phyloP scores from a whole-genome alignment of 2,888 invertebrate genomes.

The Caenorhabditis wallacei region DNA sequence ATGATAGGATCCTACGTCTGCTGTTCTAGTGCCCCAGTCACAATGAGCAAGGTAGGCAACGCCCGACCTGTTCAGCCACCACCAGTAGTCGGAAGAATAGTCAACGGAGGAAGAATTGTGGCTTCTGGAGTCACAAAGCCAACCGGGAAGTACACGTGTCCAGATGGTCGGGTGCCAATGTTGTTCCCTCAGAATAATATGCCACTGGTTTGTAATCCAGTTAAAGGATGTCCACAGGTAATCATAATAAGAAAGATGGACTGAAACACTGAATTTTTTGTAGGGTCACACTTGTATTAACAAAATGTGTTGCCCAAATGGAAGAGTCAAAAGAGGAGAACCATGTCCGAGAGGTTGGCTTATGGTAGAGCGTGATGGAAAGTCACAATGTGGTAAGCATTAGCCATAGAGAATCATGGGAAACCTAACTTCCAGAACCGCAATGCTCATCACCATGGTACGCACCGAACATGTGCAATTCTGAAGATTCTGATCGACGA shows the following conservation, averaged over 20 bases:
- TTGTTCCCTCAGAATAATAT: conserved; percentile 73
- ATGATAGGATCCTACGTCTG: conserved; percentile 68
- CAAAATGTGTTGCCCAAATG: conserved; percentile 70
- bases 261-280: neutral
- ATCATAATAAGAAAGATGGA: conserved; percentile 61
- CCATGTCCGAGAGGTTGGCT: conserved; percentile 56
- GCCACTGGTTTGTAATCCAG: conserved; percentile 72
- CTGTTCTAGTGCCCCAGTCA: conserved; percentile 53
- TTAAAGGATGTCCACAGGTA: conserved; percentile 70
- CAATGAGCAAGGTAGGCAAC: conserved; percentile 14
- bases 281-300: conserved; percentile 68
- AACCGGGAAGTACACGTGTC: conserved; percentile 59
- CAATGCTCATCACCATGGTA: conserved; percentile 50
- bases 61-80: neutral
- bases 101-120: conserved; percentile 28
- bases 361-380: conserved; percentile 31
- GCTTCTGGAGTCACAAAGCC: neutral
- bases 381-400: conserved; percentile 29
- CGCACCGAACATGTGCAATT: conserved; percentile 16
- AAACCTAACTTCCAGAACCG: conserved; percentile 21
- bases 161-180: conserved; percentile 71
- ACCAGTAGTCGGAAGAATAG: conserved; percentile 30
- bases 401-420: neutral
- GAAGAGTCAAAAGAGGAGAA: conserved; percentile 44
- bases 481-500: conserved; percentile 17